These are phyloP conservation scores for Thelaira solivaga DNA, from an alignment of 2,888 invertebrate species.

Conservation along the genomic window DNA sequence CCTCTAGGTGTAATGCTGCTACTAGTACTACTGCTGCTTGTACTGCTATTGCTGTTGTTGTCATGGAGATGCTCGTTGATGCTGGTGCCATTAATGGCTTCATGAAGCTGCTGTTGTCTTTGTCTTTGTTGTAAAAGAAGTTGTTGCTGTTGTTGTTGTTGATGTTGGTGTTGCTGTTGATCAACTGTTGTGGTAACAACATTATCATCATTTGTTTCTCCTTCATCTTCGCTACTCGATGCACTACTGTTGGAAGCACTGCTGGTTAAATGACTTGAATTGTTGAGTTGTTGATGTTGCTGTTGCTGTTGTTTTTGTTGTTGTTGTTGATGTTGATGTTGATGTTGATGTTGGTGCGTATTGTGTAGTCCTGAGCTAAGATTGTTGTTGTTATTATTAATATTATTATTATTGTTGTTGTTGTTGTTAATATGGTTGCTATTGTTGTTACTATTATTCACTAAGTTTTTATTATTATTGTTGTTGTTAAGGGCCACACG, in stretches of 20 bases:
- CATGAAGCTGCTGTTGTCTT: conserved; percentile 46
- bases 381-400: too few species aligned
- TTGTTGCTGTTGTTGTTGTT: conserved; percentile 27
- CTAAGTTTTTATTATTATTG: conserved; percentile 61
- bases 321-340: conserved; percentile 52
- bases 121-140: conserved; percentile 19
- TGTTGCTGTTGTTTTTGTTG: conserved; percentile 32
- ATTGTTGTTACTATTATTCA: conserved; percentile 51
- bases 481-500: conserved; percentile 68
- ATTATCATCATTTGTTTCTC: conserved; percentile 52
- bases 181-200: conserved; percentile 37
- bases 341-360: too few species aligned
- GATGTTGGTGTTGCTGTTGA: conserved; percentile 38
- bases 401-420: conserved; percentile 54
- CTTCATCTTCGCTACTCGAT: conserved; percentile 66
- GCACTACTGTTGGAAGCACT: conserved; percentile 65
- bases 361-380: conserved; percentile 58
- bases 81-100: conserved; percentile 53
- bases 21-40: conserved; percentile 55
- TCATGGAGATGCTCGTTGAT: conserved; percentile 46
- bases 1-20: conserved; percentile 49
- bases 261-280: conserved; percentile 67
- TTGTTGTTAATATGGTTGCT: conserved; percentile 54
- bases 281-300: conserved; percentile 65
- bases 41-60: conserved; percentile 60